Evolutionary conservation across 2,113 vertebrate species (phyloP).

Genomic region (Oceanodroma tethys): DNA sequence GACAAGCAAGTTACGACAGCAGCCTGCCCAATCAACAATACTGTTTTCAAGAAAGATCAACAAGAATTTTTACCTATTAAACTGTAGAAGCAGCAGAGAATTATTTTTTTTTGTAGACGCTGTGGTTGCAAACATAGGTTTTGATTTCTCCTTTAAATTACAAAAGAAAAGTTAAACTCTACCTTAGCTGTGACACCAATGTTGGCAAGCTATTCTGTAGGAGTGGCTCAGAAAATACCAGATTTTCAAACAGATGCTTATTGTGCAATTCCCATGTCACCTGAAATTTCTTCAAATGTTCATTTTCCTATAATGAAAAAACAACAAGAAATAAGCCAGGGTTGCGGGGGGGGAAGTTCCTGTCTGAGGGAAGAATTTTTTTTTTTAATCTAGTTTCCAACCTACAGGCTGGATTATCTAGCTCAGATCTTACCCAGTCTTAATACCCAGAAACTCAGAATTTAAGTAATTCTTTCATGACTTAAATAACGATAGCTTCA

Average conservation of each 20-base stretch:
- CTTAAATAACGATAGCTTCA: not conserved
- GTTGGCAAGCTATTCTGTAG: slow-evolving; percentile 91
- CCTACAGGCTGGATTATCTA: not conserved
- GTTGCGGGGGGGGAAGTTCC: too few relatives aligned
- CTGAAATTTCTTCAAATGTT: slow-evolving; percentile 96
- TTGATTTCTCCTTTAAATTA: not conserved
- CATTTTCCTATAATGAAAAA: slow-evolving; percentile 82
- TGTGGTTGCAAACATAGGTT: not conserved
- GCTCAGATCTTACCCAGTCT: not conserved
- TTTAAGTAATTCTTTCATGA: not conserved
- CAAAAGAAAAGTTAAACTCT: not conserved
- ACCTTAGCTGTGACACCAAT: slow-evolving; percentile 91
- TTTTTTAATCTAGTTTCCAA: not conserved
- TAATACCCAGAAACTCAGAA: not conserved
- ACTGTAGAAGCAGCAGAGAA: not conserved
- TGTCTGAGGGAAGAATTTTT: not conserved
- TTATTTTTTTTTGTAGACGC: not conserved
- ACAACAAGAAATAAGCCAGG: not conserved
- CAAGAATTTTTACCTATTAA: not conserved
- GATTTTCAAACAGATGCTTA: slow-evolving; percentile 96
- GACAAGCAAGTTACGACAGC: not conserved
- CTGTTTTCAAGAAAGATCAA: not conserved
- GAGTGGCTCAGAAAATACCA: slow-evolving; percentile 96
- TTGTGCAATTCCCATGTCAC: slow-evolving; percentile 98
- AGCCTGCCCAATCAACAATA: not conserved